Percentiles rank a stretch among this genome's conserved stretches.
These are phyloP conservation scores for Probosciger aterrimus DNA, from an alignment of 2,113 vertebrate species.

Conservation along the genomic window DNA sequence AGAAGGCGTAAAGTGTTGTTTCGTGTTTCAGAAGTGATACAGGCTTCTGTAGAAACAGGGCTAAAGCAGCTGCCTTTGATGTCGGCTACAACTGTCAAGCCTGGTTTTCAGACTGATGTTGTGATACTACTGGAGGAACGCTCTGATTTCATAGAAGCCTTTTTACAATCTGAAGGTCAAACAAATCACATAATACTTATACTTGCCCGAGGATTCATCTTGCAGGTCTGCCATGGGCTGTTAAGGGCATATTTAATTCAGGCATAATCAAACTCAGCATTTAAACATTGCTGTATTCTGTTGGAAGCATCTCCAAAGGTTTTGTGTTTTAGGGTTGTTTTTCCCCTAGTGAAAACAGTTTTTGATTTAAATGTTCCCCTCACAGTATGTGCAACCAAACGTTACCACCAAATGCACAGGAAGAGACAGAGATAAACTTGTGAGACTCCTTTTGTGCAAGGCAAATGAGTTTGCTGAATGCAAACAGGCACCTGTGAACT, in stretches of 20 bases:
- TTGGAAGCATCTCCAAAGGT: not conserved
- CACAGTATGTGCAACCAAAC: not conserved
- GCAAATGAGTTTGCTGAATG: not conserved
- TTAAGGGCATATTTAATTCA: not conserved
- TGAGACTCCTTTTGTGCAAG: not conserved
- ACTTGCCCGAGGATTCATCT: not conserved
- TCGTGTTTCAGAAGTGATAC: not conserved
- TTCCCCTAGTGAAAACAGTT: not conserved
- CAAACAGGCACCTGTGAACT: not conserved
- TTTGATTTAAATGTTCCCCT: not conserved
- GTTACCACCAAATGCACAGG: not conserved
- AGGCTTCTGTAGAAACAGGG: not conserved
- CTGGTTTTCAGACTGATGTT: not conserved
- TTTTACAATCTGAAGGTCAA: not conserved
- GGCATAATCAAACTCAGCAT: not conserved
- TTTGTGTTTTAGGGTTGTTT: not conserved
- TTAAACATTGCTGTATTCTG: not conserved
- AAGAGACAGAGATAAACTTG: not conserved
- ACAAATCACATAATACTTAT: not conserved
- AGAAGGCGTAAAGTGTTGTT: not conserved
- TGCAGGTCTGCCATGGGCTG: not conserved
- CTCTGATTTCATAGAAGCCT: not conserved
- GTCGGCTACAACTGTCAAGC: not conserved
- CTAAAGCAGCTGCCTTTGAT: not conserved
- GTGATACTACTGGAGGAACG: not conserved